Conservation (phyloP, 2,113 vertebrate genomes). For the Sinocyclocheilus anshuiensis region DNA sequence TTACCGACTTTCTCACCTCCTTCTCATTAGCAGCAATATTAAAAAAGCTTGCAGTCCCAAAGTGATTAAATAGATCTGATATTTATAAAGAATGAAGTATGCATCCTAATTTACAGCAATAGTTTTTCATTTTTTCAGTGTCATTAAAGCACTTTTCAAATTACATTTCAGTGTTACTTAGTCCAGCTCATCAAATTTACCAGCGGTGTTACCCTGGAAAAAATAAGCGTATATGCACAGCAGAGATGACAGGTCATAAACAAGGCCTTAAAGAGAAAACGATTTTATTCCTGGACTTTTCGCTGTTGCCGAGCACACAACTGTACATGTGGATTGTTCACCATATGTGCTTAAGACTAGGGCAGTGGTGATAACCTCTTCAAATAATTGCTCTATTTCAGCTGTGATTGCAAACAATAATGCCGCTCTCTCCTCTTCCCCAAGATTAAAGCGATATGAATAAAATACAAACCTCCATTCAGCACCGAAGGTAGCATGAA, state of each 20-base stretch:
- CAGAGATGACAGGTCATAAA: background rate
- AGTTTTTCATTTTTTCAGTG: background rate
- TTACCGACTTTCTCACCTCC: background rate
- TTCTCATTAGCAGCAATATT: background rate
- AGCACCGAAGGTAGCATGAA: slow-evolving; percentile 6
- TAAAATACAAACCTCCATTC: slow-evolving; percentile 30
- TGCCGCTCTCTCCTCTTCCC: background rate
- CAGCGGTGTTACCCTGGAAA: background rate
- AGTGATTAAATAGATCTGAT: background rate
- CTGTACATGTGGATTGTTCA: background rate
- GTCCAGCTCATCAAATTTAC: background rate
- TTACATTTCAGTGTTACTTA: background rate
- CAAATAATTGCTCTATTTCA: slow-evolving; percentile 40
- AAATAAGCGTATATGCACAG: background rate
- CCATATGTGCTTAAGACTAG: slow-evolving; percentile 9
- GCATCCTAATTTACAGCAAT: background rate
- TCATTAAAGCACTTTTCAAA: background rate
- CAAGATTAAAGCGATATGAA: slow-evolving; percentile 32
- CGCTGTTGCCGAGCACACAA: background rate
- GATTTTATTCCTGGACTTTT: background rate
- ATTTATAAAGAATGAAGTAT: background rate
- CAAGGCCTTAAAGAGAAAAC: background rate
- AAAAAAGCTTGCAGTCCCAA: background rate
- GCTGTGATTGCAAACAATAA: slow-evolving; percentile 44
- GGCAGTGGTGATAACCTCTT: slow-evolving; percentile 30